Percentiles rank a stretch among this genome's conserved stretches.
These are phyloP conservation scores for Cantharis lateralis DNA, from an alignment of 2,888 invertebrate genomes.

Conservation along the genomic window DNA sequence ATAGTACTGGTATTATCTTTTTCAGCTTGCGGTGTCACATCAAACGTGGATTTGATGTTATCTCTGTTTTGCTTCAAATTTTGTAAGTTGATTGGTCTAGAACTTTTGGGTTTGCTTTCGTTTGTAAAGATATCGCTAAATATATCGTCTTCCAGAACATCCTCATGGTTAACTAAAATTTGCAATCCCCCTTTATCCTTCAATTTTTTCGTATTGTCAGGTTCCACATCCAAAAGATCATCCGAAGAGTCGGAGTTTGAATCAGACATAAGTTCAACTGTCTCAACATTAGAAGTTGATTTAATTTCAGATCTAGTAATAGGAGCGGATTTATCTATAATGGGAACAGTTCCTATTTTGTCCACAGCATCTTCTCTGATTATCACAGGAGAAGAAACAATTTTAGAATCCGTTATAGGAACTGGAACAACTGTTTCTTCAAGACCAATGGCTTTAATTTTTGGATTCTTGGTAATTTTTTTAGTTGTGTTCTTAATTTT, in stretches of 20 bases:
- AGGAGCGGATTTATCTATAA: not conserved
- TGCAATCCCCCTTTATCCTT: slow-evolving; percentile 39
- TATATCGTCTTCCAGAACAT: slow-evolving; percentile 47
- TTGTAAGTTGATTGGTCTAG: not conserved
- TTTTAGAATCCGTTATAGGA: not conserved
- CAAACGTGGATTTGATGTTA: not conserved
- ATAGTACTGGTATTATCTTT: not conserved
- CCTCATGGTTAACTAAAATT: slow-evolving; percentile 53
- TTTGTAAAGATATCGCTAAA: slow-evolving; percentile 42
- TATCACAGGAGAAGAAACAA: not conserved
- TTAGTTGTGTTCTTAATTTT: not conserved
- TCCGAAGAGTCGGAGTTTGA: slow-evolving; percentile 34
- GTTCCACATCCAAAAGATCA: slow-evolving; percentile 18
- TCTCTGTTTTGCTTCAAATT: not conserved
- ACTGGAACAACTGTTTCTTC: not conserved
- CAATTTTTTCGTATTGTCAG: slow-evolving; percentile 25
- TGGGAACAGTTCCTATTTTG: not conserved
- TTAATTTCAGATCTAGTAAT: not conserved
- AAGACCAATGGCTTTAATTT: not conserved
- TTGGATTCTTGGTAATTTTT: not conserved
- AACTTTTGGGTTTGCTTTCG: not conserved
- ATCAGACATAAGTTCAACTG: slow-evolving; percentile 39
- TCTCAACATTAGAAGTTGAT: not conserved
- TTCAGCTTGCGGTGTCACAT: not conserved
- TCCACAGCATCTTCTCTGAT: not conserved